Evolutionary conservation across 2,888 invertebrate species (phyloP).

Genomic region (Apamea anceps): DNA sequence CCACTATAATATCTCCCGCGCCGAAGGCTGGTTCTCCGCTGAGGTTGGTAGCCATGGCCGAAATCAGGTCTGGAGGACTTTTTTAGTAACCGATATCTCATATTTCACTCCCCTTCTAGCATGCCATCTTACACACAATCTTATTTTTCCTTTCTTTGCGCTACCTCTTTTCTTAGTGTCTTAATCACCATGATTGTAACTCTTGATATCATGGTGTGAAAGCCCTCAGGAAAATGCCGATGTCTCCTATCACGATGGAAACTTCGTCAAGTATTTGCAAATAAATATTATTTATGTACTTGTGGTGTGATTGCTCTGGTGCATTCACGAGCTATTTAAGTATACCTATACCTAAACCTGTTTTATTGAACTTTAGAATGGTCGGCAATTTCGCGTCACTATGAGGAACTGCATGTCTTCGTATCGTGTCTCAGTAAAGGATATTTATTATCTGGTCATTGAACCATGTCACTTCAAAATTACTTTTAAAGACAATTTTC

Average conservation of each 20-base stretch:
- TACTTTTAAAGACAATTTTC: neutral
- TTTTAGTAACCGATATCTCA: neutral
- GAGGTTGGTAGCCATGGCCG: neutral
- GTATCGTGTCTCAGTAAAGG: neutral
- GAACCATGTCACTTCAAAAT: constrained; percentile 2
- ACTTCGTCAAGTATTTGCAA: neutral
- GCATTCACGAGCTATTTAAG: constrained; percentile 26
- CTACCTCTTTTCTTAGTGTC: no score
- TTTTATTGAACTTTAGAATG: constrained; percentile 55
- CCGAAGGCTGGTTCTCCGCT: neutral
- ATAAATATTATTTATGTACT: neutral
- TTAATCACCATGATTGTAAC: no score
- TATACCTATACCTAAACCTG: constrained; percentile 38
- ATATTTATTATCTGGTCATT: constrained; percentile 1
- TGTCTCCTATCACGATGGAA: neutral
- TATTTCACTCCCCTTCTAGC: neutral
- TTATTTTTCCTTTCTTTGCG: no score
- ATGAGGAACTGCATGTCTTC: constrained; percentile 41
- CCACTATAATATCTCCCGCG: no score
- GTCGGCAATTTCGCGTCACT: constrained; percentile 16
- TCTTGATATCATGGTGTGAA: no score
- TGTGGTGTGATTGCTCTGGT: constrained; percentile 1
- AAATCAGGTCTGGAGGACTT: neutral
- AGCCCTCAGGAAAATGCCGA: neutral
- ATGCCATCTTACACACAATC: neutral